A percentile compares a stretch with the other conserved stretches of the same genome.
phyloP scores from a whole-genome alignment of 2,113 vertebrate genomes.

The Xenopus tropicalis region UCB_Xtro_10.0 CM004443.2:83379001-83379500 shows the following conservation, averaged over 20 bases:
- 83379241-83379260: conserved; percentile 64
- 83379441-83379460: conserved; percentile 46
- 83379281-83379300: conserved; percentile 64
- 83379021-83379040: too few species aligned
- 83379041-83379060: not conserved
- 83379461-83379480: conserved; percentile 52
- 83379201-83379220: conserved; percentile 49
- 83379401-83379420: conserved; percentile 63
- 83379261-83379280: conserved; percentile 12
- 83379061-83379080: conserved; percentile 7
- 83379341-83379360: conserved; percentile 69
- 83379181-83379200: conserved; percentile 54
- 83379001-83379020: too few species aligned
- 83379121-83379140: conserved; percentile 47
- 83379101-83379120: conserved; percentile 43
- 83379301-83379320: conserved; percentile 62
- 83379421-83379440: conserved; percentile 56
- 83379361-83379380: conserved; percentile 74
- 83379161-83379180: conserved; percentile 35
- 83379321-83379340: conserved; percentile 68
- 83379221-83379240: conserved; percentile 48
- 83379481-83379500: conserved; percentile 30
- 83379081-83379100: conserved; percentile 15
- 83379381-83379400: conserved; percentile 65
- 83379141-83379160: conserved; percentile 47